A percentile compares a stretch with the other conserved stretches of the same genome.
These are phyloP conservation scores for Cercopithecus mona DNA, from an alignment of 2,113 vertebrate genomes.

Conservation along the genomic window DNA sequence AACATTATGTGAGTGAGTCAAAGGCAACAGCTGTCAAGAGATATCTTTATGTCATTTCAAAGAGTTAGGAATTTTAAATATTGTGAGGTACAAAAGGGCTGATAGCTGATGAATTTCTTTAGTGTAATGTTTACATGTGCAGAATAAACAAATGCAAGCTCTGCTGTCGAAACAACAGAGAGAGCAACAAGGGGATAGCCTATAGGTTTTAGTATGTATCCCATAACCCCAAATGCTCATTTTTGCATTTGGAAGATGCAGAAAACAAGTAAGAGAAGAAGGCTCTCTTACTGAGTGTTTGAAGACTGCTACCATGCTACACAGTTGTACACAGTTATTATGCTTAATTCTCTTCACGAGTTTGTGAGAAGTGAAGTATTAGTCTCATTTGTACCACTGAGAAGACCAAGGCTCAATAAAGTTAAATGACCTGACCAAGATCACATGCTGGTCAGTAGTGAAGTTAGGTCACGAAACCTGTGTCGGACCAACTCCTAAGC, in stretches of 20 bases:
- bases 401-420: not conserved
- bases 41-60: not conserved
- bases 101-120: not conserved
- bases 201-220: not conserved
- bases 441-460: not conserved
- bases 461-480: not conserved
- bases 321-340: not conserved
- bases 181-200: not conserved
- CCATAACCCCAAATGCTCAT: not conserved
- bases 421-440: not conserved
- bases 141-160: not conserved
- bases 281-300: not conserved
- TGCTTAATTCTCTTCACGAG: not conserved
- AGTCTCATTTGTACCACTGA: not conserved
- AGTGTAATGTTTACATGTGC: not conserved
- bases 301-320: not conserved
- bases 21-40: constrained; percentile 8
- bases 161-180: not conserved
- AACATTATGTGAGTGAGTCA: not conserved
- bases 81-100: not conserved
- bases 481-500: not conserved
- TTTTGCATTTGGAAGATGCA: constrained; percentile 14
- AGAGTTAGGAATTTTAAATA: not conserved
- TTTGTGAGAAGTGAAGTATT: not conserved
- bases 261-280: not conserved